These are phyloP conservation scores for Sisyra terminalis DNA, from an alignment of 2,888 invertebrate species.

Conservation along the genomic window DNA sequence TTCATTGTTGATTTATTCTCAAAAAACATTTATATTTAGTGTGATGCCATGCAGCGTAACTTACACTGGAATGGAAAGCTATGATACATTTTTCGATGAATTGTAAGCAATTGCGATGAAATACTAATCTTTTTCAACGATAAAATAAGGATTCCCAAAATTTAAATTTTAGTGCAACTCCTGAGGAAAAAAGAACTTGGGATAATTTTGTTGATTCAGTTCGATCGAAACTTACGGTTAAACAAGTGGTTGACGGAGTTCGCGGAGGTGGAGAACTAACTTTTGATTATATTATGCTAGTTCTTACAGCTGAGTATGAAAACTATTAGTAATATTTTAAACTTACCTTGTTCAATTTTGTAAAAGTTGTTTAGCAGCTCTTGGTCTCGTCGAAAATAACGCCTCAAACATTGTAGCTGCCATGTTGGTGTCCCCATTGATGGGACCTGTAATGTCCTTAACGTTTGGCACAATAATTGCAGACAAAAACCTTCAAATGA, in stretches of 20 bases:
- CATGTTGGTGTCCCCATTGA: conserved; percentile 59
- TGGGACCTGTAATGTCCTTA: conserved; percentile 78
- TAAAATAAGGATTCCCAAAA: too few relatives aligned
- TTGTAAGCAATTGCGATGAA: too few relatives aligned
- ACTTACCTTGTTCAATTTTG: conserved; percentile 6
- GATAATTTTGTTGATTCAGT: conserved; percentile 57
- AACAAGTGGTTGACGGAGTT: conserved; percentile 70
- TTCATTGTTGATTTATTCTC: background rate
- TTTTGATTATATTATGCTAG: conserved; percentile 65
- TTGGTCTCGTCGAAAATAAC: conserved; percentile 69
- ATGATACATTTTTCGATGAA: conserved; percentile 1
- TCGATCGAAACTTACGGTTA: conserved; percentile 62
- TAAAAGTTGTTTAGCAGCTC: conserved; percentile 60
- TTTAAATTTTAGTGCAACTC: conserved; percentile 12
- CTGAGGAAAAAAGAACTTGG: conserved; percentile 47
- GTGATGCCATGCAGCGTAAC: conserved; percentile 45
- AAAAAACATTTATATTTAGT: conserved; percentile 29
- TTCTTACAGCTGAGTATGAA: conserved; percentile 69
- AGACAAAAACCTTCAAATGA: conserved; percentile 47
- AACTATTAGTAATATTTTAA: background rate
- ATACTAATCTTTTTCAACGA: too few relatives aligned
- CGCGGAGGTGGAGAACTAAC: conserved; percentile 60
- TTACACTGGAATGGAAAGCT: conserved; percentile 24
- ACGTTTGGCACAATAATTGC: conserved; percentile 70
- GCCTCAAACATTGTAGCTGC: conserved; percentile 65